phyloP scores from a whole-genome alignment of 2,888 invertebrate genomes.

The Marronus borbonicus region DNA sequence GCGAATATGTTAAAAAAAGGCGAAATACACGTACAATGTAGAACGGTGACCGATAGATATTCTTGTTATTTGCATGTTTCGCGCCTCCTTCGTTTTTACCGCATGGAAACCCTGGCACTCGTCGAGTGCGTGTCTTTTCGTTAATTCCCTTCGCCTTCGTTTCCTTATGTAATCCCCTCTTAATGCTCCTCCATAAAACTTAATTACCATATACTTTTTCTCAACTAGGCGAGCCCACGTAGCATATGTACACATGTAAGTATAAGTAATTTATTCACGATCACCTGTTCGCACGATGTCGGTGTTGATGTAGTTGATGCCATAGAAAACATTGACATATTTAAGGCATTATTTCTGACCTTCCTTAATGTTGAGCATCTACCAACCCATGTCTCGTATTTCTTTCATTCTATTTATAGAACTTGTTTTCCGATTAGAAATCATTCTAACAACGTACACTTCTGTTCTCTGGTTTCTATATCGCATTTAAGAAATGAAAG shows the following conservation, averaged over 20 bases:
- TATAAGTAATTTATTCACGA: slow-evolving; percentile 20
- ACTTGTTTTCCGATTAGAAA: slow-evolving; percentile 30
- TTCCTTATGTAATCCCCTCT: slow-evolving; percentile 34
- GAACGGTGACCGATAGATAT: background rate
- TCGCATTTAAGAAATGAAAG: background rate
- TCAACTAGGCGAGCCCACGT: background rate
- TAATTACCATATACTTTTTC: slow-evolving; percentile 23
- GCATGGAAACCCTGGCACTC: slow-evolving; percentile 32
- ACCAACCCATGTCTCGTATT: slow-evolving; percentile 31
- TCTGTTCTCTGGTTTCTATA: slow-evolving; percentile 3
- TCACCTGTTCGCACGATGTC: slow-evolving; percentile 26
- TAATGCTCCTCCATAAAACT: slow-evolving; percentile 22
- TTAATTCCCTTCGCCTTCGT: background rate
- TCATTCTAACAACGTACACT: background rate
- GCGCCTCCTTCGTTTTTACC: slow-evolving; percentile 9
- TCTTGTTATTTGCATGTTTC: slow-evolving; percentile 8
- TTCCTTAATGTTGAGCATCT: slow-evolving; percentile 35
- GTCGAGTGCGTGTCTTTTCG: slow-evolving; percentile 11
- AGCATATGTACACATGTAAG: background rate
- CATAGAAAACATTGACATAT: slow-evolving; percentile 38
- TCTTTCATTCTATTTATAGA: slow-evolving; percentile 39
- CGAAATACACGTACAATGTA: slow-evolving; percentile 5
- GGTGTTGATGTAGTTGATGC: background rate
- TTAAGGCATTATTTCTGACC: slow-evolving; percentile 34
- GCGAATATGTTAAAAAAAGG: background rate